Evolutionary conservation across 1,140 invertebrate species (phyloP), one percentile per base, ranked within the genome.

Genomic region (Brachionus angularis): DNA sequence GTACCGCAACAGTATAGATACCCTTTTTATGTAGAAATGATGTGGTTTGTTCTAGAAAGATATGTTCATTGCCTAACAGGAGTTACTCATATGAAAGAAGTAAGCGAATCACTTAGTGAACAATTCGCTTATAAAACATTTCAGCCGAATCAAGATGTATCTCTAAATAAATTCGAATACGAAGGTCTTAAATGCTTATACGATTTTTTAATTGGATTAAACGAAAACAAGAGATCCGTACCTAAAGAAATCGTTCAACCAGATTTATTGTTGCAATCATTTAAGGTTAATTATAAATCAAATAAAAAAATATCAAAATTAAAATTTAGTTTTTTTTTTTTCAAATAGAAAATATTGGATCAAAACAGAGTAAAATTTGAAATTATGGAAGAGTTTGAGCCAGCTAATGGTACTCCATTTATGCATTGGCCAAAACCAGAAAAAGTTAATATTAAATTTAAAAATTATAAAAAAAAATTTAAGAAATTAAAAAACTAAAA

Each of bases 21-120:
- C 80, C 91, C 92, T 1, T 85, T 86, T 73, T 93, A 93, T 80
- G 89, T 93, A 81, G 87, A 88, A 1, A 86, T 91, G 70, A 87
- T 91, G 79, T 94, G 91, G 91, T 91, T 89, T 81, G 93, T 96
- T 1, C 81, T 97, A 36, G 92, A 93, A 76, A 85, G 91, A 34
- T 96, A 97, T 80, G 90, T 97, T 3, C 86, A 89, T 75, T 90
- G 90, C 50, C 80, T 96, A 14, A 83, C 93, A 29, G 44, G 33
- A 16, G 46, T 36, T 46, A 33, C 25, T 23, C 64, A 47, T 21
- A 42, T 53, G 49, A 49, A 39, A 44, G 72, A 58, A 25, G 36
- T 29, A 12, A 55, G 10, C 21, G 72, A 36, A 7, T 23, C 16
- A 23, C 23, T 29, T 12, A 25, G n/a, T 21, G 29, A 18, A 47